A percentile compares a stretch with the other conserved stretches of the same genome.
These are phyloP conservation scores for Rattus rattus DNA, from an alignment of 2,113 vertebrate genomes.

Conservation along the genomic window DNA sequence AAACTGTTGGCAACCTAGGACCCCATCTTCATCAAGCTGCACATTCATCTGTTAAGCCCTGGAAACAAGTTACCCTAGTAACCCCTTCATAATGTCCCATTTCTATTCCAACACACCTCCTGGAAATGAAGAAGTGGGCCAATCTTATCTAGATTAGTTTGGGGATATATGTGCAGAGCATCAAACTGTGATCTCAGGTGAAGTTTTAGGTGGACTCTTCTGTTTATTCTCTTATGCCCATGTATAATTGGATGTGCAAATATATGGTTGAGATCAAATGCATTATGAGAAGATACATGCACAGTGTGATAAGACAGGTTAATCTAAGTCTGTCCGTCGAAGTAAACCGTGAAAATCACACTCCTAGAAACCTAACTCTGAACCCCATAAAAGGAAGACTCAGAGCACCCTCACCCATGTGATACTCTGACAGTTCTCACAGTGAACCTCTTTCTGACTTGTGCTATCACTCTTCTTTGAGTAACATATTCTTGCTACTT, in stretches of 20 bases:
- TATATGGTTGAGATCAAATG: neutral
- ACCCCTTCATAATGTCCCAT: neutral
- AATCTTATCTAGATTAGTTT: neutral
- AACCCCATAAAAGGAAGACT: neutral
- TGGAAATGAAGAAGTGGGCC: neutral
- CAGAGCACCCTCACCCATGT: neutral
- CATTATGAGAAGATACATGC: neutral
- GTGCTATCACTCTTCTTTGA: neutral
- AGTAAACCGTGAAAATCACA: neutral
- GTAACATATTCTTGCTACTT: neutral
- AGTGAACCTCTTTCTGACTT: neutral
- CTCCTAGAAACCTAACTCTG: neutral
- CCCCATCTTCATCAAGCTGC: neutral
- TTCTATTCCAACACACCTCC: neutral
- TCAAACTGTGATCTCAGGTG: neutral
- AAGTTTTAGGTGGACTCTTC: neutral
- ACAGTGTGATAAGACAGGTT: neutral
- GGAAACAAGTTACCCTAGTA: neutral
- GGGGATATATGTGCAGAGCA: neutral
- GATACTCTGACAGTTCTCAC: neutral
- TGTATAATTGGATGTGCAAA: neutral
- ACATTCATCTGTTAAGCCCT: neutral
- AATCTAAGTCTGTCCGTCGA: neutral
- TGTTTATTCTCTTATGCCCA: neutral
- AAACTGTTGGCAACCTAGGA: neutral